Conservation (phyloP, 2,113 vertebrate genomes). For the Pionites leucogaster region DNA sequence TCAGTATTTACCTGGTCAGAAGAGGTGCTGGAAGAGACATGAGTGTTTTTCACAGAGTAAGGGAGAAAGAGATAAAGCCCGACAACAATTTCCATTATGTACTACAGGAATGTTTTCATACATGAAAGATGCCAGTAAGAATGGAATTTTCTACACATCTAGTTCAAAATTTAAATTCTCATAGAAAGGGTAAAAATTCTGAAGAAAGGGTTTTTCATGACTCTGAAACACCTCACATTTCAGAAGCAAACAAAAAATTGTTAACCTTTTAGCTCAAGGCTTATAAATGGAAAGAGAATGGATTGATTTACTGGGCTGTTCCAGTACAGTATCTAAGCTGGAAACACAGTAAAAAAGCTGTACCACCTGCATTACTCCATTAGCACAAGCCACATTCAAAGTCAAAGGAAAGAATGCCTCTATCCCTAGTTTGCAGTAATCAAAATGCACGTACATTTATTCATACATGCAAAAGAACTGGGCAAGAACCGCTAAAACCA, state of each 20-base stretch:
- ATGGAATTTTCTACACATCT: background rate
- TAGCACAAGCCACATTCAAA: background rate
- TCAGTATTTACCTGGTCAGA: background rate
- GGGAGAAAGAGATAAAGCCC: background rate
- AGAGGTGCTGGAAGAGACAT: background rate
- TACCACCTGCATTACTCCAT: background rate
- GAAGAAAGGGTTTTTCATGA: background rate
- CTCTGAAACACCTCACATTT: background rate
- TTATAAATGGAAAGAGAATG: background rate
- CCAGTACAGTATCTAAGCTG: background rate
- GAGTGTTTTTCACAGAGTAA: background rate
- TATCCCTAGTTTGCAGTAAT: background rate
- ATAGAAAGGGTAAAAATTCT: background rate
- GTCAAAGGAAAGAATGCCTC: background rate
- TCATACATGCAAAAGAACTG: background rate
- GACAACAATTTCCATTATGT: background rate
- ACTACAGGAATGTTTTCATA: background rate
- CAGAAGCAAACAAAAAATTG: background rate
- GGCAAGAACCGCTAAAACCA: constrained; percentile 58
- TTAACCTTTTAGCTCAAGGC: background rate
- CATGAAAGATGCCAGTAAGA: background rate
- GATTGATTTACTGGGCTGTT: background rate
- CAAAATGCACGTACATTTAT: background rate
- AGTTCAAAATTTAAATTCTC: background rate
- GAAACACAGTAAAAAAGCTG: background rate